phyloP scores from a whole-genome alignment of 2,113 vertebrate species.

The Thryonomys swinderianus region DNA sequence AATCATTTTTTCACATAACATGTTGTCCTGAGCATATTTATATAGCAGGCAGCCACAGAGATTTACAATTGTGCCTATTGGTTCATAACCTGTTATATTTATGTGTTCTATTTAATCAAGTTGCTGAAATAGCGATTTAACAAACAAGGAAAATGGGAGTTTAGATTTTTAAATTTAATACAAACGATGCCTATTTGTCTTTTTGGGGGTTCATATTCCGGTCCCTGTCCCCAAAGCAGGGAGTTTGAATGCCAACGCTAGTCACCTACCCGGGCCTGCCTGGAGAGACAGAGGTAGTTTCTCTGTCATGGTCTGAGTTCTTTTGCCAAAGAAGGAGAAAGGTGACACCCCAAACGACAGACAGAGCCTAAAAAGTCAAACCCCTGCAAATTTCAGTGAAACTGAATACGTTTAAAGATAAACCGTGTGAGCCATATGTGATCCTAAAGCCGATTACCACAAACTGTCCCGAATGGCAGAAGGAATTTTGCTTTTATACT shows the following conservation, averaged over 20 bases:
- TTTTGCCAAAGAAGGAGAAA: background rate
- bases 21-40: background rate
- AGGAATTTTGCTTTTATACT: background rate
- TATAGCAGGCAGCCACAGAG: background rate
- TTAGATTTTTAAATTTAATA: background rate
- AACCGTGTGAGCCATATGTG: background rate
- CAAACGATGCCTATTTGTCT: background rate
- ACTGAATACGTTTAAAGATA: background rate
- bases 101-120: slow-evolving; percentile 24
- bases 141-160: background rate
- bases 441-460: background rate
- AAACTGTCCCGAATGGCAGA: background rate
- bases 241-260: background rate
- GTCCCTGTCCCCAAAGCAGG: background rate
- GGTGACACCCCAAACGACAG: background rate
- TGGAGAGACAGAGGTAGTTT: background rate
- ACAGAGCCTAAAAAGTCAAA: background rate
- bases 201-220: background rate
- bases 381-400: background rate
- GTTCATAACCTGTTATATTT: background rate
- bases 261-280: background rate
- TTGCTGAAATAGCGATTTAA: slow-evolving; percentile 23
- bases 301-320: background rate
- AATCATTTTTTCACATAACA: slow-evolving; percentile 11
- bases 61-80: background rate